Base-by-base conservation (phyloP, 2,888 invertebrate species). In the Cylloceria caligata region DNA sequence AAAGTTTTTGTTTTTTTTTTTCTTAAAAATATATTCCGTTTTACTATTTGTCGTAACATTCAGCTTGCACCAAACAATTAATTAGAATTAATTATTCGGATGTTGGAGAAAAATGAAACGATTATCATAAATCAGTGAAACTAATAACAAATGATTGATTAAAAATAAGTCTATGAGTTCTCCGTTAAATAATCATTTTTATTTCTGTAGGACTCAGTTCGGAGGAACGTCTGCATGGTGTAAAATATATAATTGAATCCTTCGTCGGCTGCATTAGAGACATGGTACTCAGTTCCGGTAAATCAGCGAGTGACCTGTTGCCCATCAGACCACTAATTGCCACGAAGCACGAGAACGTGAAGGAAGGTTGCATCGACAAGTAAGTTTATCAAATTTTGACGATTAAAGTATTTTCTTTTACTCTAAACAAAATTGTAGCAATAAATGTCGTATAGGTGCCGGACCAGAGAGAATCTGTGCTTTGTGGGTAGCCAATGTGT, bases 191-290 rank as follows among this genome's bases (percentile, higher is more conserved):
- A 24, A 6, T 71, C 1, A 45, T 71, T 9, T 3, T 62, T 27
- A n/a, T 74, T 27, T 24, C 36, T 65, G 39, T 45, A 92, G 91
- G 92, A 4, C 93, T 98, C 84, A 97, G 97, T 89, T 97, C 97
- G 0, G 97, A 97, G 93, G 97, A 98, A 92, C 96, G 96, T 91
- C 94, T 97, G 30, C 97, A 98, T 91, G 97, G 97, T 74, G 97
- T 98, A 0, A 97, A 97, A 93, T 98, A 98, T 92, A 97, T 98
- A 81, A 98, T 98, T 87, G 97, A 97, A 93, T 97, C 97, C 6
- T 98, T 98, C 92, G 97, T 98, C 34, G 98, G 98, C 2, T 98
- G 98, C 90, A 97, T 98, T 87, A 96, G 97, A 88, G 96, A 98
- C 88, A 96, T 98, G 93, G 96, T 97, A 6, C 93, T 98, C 30